Conservation (phyloP, 2,888 invertebrate genomes). For the Temnothorax unifasciatus region DNA sequence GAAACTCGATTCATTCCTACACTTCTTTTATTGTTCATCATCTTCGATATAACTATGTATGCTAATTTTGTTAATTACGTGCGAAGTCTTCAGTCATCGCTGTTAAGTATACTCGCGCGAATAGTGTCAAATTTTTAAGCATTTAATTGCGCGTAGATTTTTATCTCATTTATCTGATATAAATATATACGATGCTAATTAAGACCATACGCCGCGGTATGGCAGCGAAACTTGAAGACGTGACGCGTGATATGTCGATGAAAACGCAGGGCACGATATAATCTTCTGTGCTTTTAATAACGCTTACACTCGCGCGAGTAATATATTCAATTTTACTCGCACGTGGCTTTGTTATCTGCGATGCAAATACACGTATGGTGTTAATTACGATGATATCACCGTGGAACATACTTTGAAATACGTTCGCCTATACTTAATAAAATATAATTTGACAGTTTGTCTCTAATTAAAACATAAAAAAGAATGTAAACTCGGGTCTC, state of each 20-base stretch:
- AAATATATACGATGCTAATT: constrained; percentile 51
- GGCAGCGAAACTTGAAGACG: constrained; percentile 47
- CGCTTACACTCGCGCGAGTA: constrained; percentile 38
- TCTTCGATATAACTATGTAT: constrained; percentile 3
- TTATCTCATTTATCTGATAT: constrained; percentile 46
- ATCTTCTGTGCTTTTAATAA: constrained; percentile 55
- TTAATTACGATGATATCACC: constrained; percentile 48
- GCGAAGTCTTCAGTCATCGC: constrained; percentile 35
- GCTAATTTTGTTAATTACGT: constrained; percentile 45
- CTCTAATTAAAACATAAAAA: constrained; percentile 3
- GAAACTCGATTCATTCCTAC: neutral
- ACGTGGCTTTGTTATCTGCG: constrained; percentile 45
- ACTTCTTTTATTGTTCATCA: neutral
- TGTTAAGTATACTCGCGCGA: constrained; percentile 24
- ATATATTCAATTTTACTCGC: constrained; percentile 54
- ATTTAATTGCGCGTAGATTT: constrained; percentile 48
- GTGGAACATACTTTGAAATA: neutral
- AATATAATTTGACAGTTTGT: neutral
- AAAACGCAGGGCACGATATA: constrained; percentile 47
- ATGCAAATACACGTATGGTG: constrained; percentile 31
- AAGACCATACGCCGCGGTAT: constrained; percentile 34
- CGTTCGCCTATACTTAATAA: constrained; percentile 21
- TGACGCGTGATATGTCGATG: constrained; percentile 53
- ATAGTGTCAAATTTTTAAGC: constrained; percentile 24
- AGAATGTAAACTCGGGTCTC: neutral